Evolutionary conservation across 2,888 invertebrate species (phyloP).

Genomic region (Yponomeuta plumbellus): DNA sequence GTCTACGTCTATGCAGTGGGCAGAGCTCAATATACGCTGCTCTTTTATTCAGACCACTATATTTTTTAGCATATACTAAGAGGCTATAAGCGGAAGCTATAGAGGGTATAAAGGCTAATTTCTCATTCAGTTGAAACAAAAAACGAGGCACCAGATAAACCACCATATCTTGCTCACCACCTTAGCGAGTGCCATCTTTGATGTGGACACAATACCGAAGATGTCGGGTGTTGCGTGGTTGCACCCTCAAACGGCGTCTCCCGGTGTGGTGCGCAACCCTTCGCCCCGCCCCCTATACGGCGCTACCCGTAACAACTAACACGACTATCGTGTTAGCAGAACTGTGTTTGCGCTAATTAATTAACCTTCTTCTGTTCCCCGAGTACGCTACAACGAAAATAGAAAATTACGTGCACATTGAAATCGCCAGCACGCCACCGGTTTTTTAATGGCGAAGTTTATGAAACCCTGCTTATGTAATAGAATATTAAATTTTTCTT

Average conservation of each 20-base stretch:
- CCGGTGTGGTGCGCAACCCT: constrained; percentile 2
- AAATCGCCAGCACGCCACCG: background rate
- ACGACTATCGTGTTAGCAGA: constrained; percentile 14
- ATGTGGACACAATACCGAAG: background rate
- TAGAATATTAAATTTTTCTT: background rate
- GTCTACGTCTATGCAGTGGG: too few species aligned
- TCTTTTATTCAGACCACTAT: too few species aligned
- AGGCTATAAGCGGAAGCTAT: too few species aligned
- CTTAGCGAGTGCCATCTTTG: background rate
- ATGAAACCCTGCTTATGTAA: background rate
- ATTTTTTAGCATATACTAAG: too few species aligned
- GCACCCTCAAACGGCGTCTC: background rate
- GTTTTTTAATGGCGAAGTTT: background rate
- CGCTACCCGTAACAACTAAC: constrained; percentile 12
- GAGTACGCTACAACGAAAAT: background rate
- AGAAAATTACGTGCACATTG: background rate
- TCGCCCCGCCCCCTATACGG: background rate
- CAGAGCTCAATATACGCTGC: too few species aligned
- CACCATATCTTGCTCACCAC: too few species aligned
- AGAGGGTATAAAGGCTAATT: too few species aligned
- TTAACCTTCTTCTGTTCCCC: constrained; percentile 11
- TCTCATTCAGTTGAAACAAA: too few species aligned
- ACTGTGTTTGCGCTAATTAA: constrained; percentile 9
- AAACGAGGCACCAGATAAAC: too few species aligned
- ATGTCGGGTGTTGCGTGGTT: background rate